A percentile compares a stretch with the other conserved stretches of the same genome.
Evolutionary conservation across 2,113 vertebrate species (phyloP).

Genomic region (Aegithalos caudatus): DNA sequence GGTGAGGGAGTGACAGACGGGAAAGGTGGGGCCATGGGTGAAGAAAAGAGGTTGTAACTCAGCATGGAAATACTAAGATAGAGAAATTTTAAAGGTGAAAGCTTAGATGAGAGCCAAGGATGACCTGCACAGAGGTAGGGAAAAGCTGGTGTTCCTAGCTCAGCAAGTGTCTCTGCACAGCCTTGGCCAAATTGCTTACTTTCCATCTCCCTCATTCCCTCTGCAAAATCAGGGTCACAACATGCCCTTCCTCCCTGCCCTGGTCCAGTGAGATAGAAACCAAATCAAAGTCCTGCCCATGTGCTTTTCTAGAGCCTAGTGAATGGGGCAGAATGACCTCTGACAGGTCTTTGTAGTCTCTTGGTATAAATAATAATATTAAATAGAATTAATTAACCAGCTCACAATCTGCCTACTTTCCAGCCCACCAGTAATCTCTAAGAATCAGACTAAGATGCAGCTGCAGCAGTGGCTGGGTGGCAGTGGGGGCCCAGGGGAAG

Average conservation of each 20-base stretch:
- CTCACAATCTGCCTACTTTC: not conserved
- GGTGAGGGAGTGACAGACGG: accelerated
- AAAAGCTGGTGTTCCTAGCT: not conserved
- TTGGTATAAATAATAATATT: constrained; percentile 1
- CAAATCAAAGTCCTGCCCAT: not conserved
- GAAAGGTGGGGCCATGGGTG: not conserved
- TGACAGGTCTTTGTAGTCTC: not conserved
- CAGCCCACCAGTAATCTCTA: not conserved
- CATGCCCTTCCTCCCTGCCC: not conserved
- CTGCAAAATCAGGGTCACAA: not conserved
- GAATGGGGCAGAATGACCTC: not conserved
- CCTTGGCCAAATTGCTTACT: not conserved
- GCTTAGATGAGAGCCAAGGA: not conserved
- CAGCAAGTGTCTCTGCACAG: not conserved
- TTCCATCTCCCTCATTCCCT: not conserved
- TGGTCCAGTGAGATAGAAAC: not conserved
- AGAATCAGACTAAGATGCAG: not conserved
- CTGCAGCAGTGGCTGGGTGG: not conserved
- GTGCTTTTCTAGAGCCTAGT: not conserved
- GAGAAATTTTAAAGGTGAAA: not conserved
- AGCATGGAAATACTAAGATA: not conserved
- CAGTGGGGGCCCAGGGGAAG: not conserved
- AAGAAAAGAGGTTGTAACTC: not conserved
- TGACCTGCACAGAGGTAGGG: not conserved
- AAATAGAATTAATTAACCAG: not conserved